Percentiles rank a stretch among this genome's conserved stretches.
Conservation (phyloP, 2,888 invertebrate genomes). For the Apamea crenata region DNA sequence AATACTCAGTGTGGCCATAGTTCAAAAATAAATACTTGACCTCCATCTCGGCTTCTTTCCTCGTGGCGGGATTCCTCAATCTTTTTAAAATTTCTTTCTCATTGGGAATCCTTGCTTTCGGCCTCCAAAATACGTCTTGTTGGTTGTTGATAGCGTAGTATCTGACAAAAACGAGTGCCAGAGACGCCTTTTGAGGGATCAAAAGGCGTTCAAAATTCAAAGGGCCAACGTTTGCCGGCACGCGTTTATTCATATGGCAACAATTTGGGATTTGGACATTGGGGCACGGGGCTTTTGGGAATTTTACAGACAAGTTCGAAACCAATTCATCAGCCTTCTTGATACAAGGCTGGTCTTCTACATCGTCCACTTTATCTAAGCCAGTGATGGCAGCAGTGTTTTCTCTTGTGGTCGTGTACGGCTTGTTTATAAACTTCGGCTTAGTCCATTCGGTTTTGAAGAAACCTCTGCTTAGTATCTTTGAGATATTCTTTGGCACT, state of each 20-base stretch:
- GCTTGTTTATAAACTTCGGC: slow-evolving; percentile 58
- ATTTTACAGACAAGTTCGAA: neutral
- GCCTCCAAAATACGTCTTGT: slow-evolving; percentile 29
- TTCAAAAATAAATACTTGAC: slow-evolving; percentile 47
- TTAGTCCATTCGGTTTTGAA: slow-evolving; percentile 65
- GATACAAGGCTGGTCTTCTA: neutral
- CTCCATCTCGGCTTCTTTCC: slow-evolving; percentile 12
- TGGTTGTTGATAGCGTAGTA: neutral
- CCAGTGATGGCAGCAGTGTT: neutral
- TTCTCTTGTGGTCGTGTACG: slow-evolving; percentile 35
- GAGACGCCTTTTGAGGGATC: slow-evolving; percentile 54
- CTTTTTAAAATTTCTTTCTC: slow-evolving; percentile 2
- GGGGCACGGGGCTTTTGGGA: neutral
- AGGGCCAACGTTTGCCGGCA: slow-evolving; percentile 13
- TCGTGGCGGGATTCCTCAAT: neutral
- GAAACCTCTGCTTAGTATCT: slow-evolving; percentile 54
- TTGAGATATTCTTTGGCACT: slow-evolving; percentile 63
- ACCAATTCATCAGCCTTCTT: neutral
- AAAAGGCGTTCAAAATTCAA: slow-evolving; percentile 57
- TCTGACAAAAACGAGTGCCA: slow-evolving; percentile 45
- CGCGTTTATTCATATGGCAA: slow-evolving; percentile 10
- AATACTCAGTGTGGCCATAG: neutral
- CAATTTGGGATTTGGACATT: neutral
- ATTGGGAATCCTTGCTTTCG: slow-evolving; percentile 21
- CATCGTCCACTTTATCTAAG: neutral